Base-by-base conservation (phyloP, 2,113 vertebrate species). In the Eretmochelys imbricata region DNA sequence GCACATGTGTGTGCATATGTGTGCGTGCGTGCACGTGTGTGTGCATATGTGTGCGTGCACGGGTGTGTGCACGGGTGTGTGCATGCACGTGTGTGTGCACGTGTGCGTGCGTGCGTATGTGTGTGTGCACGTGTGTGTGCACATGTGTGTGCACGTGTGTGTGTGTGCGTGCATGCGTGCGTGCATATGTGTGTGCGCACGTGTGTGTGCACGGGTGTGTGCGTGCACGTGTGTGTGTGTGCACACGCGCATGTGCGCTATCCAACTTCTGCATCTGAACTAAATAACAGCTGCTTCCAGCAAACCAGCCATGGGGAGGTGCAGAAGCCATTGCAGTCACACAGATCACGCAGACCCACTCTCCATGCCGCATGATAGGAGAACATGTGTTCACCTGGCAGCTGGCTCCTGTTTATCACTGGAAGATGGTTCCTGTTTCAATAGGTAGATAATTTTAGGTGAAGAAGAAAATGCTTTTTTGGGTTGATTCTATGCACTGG, bases 401-500 rank as follows among this genome's bases (percentile, higher is more conserved):
- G 95, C 80, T 42, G 7, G 91, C 95, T 90, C 93, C 89, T 89
- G 93, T 93, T 94, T 85, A 69, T 95, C 91, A 83, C 94, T 50
- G 50, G 89, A 24, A 85, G n/a, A 1, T 29, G 22, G 93, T 78
- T 95, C 96, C 96, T 96, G 59, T 10, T 84, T 65, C 89, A 76
- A 95, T 90, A 96, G 95, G 97, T 80, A 95, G 96, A 93, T 96
- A 90, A 97, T 96, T 96, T 69, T 2, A 79, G 93, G 88, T 95
- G 96, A 95, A 94, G 75, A 94, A 95, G 95, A 59, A 93, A 93
- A 93, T 3, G 79, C 84, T 87, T 96, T 93, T 79, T 65, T 65
- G 82, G 95, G 89, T 31, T 89, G 6, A 2, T 75, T 95, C 96
- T 94, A 82, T 79, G 93, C 90, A 91, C 93, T 55, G 93, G 94